phyloP scores from a whole-genome alignment of 1,140 invertebrate species.

The Oryzaephilus surinamensis region DNA sequence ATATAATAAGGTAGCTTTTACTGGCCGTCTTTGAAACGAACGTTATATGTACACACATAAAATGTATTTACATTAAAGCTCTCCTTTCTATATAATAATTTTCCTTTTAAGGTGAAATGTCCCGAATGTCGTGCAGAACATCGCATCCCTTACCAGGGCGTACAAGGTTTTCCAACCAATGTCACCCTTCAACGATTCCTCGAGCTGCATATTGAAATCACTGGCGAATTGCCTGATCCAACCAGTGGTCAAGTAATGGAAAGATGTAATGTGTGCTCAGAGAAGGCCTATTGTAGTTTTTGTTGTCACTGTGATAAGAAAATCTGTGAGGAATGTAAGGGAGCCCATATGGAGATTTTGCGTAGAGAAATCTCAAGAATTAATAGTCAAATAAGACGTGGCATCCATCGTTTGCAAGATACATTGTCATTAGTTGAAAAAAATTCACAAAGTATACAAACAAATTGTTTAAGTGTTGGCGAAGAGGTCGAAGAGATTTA shows the following conservation, averaged over 20 bases:
- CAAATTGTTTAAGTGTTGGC: constrained; percentile 72
- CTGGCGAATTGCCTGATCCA: constrained; percentile 80
- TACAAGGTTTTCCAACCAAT: constrained; percentile 88
- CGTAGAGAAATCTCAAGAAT: constrained; percentile 88
- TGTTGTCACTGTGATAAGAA: constrained; percentile 94
- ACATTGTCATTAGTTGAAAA: constrained; percentile 73
- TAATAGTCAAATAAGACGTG: constrained; percentile 82
- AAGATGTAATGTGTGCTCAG: constrained; percentile 81
- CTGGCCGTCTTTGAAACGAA: too few relatives aligned
- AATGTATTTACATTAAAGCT: not conserved
- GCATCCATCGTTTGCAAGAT: constrained; percentile 76
- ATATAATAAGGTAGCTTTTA: too few relatives aligned
- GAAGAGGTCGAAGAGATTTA: constrained; percentile 90
- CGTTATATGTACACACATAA: not conserved
- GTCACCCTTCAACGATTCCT: constrained; percentile 91
- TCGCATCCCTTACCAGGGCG: constrained; percentile 91
- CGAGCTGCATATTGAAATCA: constrained; percentile 90
- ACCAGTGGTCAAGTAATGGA: constrained; percentile 79
- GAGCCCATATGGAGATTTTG: constrained; percentile 91
- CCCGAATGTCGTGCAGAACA: constrained; percentile 98
- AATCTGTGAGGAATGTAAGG: constrained; percentile 82
- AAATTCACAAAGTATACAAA: constrained; percentile 71
- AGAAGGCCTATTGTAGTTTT: constrained; percentile 80
- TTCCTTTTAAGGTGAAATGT: constrained; percentile 75
- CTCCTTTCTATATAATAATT: too few relatives aligned